Evolutionary conservation across 1,140 invertebrate genomes (phyloP).

Genomic region (Lepidurus packardi): DNA sequence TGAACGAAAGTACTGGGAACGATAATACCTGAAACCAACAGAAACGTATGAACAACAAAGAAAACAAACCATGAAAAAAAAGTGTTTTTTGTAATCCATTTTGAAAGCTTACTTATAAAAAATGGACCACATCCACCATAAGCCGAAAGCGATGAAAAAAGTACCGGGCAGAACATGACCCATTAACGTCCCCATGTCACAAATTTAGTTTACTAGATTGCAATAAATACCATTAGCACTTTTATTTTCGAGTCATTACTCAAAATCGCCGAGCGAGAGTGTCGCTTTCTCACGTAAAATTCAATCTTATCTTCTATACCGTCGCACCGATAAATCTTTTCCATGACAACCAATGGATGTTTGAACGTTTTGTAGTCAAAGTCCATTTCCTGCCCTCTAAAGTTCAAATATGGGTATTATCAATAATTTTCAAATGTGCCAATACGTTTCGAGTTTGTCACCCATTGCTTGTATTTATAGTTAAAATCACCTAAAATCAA

Average conservation of each 20-base stretch:
- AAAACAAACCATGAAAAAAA: not conserved
- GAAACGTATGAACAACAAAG: not conserved
- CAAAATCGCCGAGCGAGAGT: not conserved
- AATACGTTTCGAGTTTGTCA: no score
- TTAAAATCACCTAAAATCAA: no score
- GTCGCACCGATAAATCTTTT: not conserved
- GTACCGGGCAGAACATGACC: slow-evolving; percentile 50
- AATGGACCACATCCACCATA: slow-evolving; percentile 48
- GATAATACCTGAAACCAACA: slow-evolving; percentile 41
- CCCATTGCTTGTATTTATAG: no score
- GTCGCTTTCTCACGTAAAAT: not conserved
- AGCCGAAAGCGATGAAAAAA: slow-evolving; percentile 48
- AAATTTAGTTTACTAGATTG: no score
- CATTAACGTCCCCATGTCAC: slow-evolving; percentile 46
- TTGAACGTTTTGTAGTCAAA: no score
- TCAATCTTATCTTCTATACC: not conserved
- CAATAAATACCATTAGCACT: no score
- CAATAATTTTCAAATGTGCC: no score
- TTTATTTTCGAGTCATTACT: not conserved
- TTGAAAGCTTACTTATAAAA: slow-evolving; percentile 40
- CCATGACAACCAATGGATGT: not conserved
- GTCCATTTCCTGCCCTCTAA: no score
- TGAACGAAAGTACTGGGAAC: slow-evolving; percentile 38
- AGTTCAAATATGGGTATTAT: no score
- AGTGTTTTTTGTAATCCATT: not conserved